Evolutionary conservation across 2,113 vertebrate genomes (phyloP), one percentile per base, ranked within the genome.

Genomic region (Lates calcarifer): DNA sequence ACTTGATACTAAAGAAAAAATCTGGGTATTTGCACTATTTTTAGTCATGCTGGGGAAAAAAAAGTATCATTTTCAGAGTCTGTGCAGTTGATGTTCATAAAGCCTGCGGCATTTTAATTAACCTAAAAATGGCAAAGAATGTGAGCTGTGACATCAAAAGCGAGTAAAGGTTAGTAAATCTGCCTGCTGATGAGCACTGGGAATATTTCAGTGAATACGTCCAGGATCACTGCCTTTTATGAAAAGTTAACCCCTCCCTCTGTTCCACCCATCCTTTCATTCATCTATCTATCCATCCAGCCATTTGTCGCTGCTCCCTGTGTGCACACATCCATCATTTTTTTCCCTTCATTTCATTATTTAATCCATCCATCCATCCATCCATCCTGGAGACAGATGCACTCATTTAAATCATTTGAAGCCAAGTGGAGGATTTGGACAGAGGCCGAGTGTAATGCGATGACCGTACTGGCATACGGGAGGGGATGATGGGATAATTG

Each of bases 401-500:
- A 81, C 62, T 77, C 83, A 66, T 87, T 90, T 77, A 76, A 85
- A 79, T 81, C 61, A 72, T 72, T 28, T 61, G 60, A 81, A 82
- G 82, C 79, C 71, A 77, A 80, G 60, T 66, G 84, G 53, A 77
- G 70, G 17, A 83, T 76, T 86, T 92, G 91, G 89, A 90, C 70
- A 20, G 69, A 62, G 79, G 84, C 87, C 28, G 57, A 88, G 77
- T 22, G 43, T 18, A 20, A 65, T 57, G 74, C 28, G 39, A 82
- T 91, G 90, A 66, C 89, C 68, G 45, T 79, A 77, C 86, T 87
- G 87, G 57, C 88, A 71, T 84, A 72, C 24, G 41, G 78, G 68
- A 84, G 12, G 9, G 35, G 69, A 85, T 84, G 84, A 92, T 85
- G 81, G 82, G 79, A 89, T 92, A 91, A 93, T 87, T 81, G 84